phyloP scores from a whole-genome alignment of 92 coral and sea anemone genomes.

The Micromussa lordhowensis region DNA sequence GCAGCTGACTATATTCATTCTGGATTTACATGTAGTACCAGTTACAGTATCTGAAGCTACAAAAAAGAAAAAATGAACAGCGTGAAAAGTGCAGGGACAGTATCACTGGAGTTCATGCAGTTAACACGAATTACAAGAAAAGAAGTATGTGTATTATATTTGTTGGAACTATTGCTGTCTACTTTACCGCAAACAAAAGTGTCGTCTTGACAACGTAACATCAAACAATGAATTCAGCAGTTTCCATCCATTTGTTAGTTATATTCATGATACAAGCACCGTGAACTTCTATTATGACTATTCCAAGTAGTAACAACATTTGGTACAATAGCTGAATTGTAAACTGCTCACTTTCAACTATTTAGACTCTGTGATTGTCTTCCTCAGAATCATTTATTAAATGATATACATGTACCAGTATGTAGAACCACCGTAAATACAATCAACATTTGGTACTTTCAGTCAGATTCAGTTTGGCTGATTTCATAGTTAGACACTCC shows the following conservation, averaged over 20 bases:
- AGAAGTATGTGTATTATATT: background rate
- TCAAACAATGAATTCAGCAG: background rate
- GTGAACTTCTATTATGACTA: background rate
- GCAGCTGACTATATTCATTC: background rate
- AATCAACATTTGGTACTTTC: background rate
- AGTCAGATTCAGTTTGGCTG: background rate
- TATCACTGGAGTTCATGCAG: background rate
- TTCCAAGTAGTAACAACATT: background rate
- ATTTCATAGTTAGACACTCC: background rate
- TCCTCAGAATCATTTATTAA: background rate
- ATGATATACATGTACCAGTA: no score
- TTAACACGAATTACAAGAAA: background rate
- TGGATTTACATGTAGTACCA: background rate
- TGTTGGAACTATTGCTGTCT: background rate
- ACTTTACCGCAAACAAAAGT: constrained; percentile 11
- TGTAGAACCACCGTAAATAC: background rate
- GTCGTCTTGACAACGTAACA: background rate
- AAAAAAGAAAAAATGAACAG: background rate
- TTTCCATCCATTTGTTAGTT: background rate
- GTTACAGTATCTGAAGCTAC: background rate
- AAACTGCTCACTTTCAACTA: background rate
- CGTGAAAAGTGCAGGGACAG: background rate
- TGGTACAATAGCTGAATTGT: background rate
- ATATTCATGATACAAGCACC: background rate
- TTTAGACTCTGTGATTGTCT: background rate